Percentiles rank a stretch among this genome's conserved stretches.
Evolutionary conservation across 2,888 invertebrate species (phyloP).

Genomic region (Bibio marci): DNA sequence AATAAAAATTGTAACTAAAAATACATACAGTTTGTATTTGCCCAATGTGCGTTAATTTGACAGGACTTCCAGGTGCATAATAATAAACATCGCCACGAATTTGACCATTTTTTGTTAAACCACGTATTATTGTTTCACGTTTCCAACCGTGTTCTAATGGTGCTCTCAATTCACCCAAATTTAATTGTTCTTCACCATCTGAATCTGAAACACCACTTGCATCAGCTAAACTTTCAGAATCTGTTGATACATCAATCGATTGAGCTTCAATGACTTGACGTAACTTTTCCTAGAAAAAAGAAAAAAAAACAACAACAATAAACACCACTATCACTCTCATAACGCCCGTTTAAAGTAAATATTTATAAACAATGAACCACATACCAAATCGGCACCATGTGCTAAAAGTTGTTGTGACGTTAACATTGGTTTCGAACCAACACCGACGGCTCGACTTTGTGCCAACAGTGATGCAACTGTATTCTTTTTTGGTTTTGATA

Average conservation of each 20-base stretch:
- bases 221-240: conserved; percentile 40
- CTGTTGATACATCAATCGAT: conserved; percentile 38
- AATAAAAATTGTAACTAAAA: no score
- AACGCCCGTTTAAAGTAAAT: neutral
- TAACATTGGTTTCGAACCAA: conserved; percentile 58
- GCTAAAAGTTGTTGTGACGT: conserved; percentile 47
- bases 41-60: conserved; percentile 43
- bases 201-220: conserved; percentile 39
- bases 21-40: conserved; percentile 44
- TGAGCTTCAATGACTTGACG: conserved; percentile 35
- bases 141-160: conserved; percentile 73
- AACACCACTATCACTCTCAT: neutral
- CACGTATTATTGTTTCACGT: conserved; percentile 78
- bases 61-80: conserved; percentile 45
- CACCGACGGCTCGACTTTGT: conserved; percentile 67
- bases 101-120: conserved; percentile 69
- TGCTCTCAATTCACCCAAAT: conserved; percentile 37
- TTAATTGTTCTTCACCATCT: conserved; percentile 32
- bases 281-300: conserved; percentile 33
- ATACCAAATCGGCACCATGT: conserved; percentile 32
- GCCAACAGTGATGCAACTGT: conserved; percentile 77
- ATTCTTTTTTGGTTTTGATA: conserved; percentile 83
- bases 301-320: neutral
- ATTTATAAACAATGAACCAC: neutral
- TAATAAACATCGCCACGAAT: conserved; percentile 91